Conservation (phyloP, 1,140 invertebrate species). For the Helicoverpa armigera region DNA sequence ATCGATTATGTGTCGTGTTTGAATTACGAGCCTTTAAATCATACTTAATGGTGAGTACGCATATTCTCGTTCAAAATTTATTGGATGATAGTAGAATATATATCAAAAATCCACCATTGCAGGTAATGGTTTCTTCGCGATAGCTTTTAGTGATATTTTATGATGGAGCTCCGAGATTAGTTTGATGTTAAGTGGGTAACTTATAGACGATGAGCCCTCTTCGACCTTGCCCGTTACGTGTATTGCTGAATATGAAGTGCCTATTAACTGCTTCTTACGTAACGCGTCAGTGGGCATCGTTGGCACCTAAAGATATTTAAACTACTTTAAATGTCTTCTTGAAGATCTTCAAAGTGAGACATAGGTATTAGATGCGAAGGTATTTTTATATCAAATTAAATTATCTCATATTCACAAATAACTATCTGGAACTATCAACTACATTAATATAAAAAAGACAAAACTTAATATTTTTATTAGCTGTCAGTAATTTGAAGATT, state of each 20-base stretch:
- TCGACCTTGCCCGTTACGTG: constrained; percentile 7
- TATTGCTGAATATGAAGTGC: constrained; percentile 16
- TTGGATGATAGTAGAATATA: constrained; percentile 68
- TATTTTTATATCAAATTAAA: too few relatives aligned
- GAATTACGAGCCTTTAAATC: constrained; percentile 73
- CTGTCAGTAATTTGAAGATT: too few relatives aligned
- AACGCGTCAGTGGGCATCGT: too few relatives aligned
- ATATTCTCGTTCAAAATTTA: constrained; percentile 74
- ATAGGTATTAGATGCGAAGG: too few relatives aligned
- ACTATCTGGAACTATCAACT: too few relatives aligned
- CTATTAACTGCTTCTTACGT: background rate
- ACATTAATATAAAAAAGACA: too few relatives aligned
- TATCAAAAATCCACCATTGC: constrained; percentile 60
- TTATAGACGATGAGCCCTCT: constrained; percentile 25
- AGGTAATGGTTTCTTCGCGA: constrained; percentile 53
- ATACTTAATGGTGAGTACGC: constrained; percentile 75
- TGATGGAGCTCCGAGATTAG: constrained; percentile 41
- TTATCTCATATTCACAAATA: too few relatives aligned
- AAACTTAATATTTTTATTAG: too few relatives aligned
- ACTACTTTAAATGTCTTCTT: too few relatives aligned
- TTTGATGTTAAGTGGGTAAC: constrained; percentile 38
- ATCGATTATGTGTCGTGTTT: constrained; percentile 70
- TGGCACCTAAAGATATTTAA: too few relatives aligned
- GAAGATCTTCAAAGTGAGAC: too few relatives aligned
- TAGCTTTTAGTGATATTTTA: constrained; percentile 49